Percentiles rank a stretch among this genome's conserved stretches.
Evolutionary conservation across 2,113 vertebrate species (phyloP).

Genomic region (Centropus unirufus): DNA sequence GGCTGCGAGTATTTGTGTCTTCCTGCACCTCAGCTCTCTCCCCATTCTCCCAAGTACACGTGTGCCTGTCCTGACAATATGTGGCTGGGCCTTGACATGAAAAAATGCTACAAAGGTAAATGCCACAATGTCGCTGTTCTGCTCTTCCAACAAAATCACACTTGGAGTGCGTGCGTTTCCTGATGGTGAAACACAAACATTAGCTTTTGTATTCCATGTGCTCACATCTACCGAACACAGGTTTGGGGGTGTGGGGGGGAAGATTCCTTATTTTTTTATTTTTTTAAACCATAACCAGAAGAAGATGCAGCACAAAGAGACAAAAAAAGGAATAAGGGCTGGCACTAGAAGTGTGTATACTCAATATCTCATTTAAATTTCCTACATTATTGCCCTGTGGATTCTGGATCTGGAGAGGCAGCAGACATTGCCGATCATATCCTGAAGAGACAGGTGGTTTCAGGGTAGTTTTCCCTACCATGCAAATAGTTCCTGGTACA

Average conservation of each 20-base stretch:
- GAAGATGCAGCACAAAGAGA: background rate
- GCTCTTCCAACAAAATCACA: background rate
- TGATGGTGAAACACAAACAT: background rate
- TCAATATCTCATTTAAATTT: background rate
- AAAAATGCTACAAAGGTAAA: slow-evolving; percentile 89
- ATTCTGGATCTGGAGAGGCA: background rate
- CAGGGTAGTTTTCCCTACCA: background rate
- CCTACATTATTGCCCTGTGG: background rate
- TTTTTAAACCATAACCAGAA: background rate
- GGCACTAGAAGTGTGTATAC: background rate
- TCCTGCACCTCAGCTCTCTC: slow-evolving; percentile 91
- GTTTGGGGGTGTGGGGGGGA: too few relatives aligned
- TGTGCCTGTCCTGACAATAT: slow-evolving; percentile 94
- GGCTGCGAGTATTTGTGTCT: slow-evolving; percentile 97
- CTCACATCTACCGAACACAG: background rate
- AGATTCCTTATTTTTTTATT: background rate
- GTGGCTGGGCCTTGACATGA: slow-evolving; percentile 94
- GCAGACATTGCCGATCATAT: background rate
- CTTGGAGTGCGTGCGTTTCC: background rate
- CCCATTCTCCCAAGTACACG: slow-evolving; percentile 92
- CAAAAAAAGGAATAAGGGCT: background rate
- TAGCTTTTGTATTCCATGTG: too few relatives aligned
- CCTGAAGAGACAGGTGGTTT: accelerated
- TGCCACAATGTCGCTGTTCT: accelerated
- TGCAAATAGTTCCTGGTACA: background rate